phyloP scores from a whole-genome alignment of 2,888 invertebrate species.

The Thecophora atra region DNA sequence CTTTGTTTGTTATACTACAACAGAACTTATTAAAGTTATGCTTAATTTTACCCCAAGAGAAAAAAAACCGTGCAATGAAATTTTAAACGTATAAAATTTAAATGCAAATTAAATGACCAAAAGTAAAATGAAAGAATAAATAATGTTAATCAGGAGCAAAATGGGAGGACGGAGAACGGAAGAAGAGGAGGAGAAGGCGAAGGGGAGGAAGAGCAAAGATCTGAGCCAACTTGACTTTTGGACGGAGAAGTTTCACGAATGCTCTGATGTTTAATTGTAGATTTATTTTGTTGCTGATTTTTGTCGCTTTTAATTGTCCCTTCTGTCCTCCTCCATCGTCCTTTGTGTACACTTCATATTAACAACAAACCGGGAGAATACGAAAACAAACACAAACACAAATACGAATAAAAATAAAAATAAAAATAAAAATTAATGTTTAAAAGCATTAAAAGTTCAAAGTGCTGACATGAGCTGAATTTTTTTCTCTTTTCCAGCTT shows the following conservation, averaged over 20 bases:
- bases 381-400: background rate
- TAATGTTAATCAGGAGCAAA: too few species aligned
- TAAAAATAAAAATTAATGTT: conserved; percentile 13
- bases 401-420: background rate
- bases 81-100: too few species aligned
- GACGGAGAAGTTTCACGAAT: background rate
- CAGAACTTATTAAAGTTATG: too few species aligned
- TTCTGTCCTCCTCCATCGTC: background rate
- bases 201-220: too few species aligned
- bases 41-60: too few species aligned
- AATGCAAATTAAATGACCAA: too few species aligned
- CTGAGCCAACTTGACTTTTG: too few species aligned
- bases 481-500: background rate
- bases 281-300: background rate
- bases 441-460: background rate
- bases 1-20: too few species aligned
- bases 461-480: background rate
- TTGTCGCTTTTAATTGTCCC: background rate
- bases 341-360: background rate
- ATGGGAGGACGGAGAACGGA: too few species aligned
- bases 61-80: too few species aligned
- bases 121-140: too few species aligned
- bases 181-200: too few species aligned
- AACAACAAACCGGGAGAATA: background rate
- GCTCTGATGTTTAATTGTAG: background rate